A percentile compares a stretch with the other conserved stretches of the same genome.
Conservation (phyloP, 2,113 vertebrate species). For the Hippocampus guttulatus region DNA sequence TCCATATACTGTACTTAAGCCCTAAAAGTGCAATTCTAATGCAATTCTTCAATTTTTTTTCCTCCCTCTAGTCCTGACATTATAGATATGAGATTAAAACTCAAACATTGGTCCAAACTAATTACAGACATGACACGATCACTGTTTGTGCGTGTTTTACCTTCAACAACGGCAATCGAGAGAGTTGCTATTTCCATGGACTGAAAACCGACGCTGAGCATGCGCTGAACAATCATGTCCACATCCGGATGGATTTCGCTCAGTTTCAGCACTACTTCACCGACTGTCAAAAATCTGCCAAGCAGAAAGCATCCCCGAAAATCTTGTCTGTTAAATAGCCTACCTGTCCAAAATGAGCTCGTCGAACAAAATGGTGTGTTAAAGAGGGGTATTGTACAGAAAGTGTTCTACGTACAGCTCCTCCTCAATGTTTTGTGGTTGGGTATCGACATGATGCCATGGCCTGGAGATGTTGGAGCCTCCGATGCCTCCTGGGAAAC, state of each 20-base stretch:
- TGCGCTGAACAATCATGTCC: constrained; percentile 34
- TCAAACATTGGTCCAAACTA: background rate
- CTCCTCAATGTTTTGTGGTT: constrained; percentile 53
- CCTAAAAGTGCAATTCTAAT: background rate
- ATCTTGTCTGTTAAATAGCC: background rate
- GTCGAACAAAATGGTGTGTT: background rate
- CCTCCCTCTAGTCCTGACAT: no score
- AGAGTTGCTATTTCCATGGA: constrained; percentile 48
- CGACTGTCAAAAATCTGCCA: constrained; percentile 60
- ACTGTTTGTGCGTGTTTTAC: constrained; percentile 38
- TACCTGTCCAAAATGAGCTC: background rate
- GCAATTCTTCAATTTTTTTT: background rate
- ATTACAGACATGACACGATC: background rate
- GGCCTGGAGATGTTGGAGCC: constrained; percentile 11
- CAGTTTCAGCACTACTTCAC: constrained; percentile 47
- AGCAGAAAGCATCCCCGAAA: constrained; percentile 1
- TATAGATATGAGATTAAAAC: background rate
- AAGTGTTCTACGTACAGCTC: constrained; percentile 57
- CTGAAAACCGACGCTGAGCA: constrained; percentile 47
- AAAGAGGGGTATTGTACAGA: background rate
- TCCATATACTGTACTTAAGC: background rate
- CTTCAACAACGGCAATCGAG: constrained; percentile 36
- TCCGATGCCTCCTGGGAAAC: constrained; percentile 7
- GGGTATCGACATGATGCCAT: constrained; percentile 30
- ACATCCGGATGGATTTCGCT: constrained; percentile 44